These are phyloP conservation scores for Camponotus vicinus DNA, from an alignment of 1,140 invertebrate species.

Conservation along the genomic window DNA sequence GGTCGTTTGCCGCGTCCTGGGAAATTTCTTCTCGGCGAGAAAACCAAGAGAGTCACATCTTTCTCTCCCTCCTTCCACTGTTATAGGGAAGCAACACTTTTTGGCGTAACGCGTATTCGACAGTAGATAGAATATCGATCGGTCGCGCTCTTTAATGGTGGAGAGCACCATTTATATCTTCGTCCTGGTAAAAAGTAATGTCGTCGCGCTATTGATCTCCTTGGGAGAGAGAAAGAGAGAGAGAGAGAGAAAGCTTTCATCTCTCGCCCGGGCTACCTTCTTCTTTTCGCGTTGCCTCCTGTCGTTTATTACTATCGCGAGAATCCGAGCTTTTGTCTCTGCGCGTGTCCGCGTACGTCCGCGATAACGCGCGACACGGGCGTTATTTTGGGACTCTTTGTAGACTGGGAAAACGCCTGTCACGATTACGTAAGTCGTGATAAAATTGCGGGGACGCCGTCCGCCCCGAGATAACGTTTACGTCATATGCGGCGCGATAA, in stretches of 20 bases:
- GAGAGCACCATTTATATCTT: slow-evolving; percentile 61
- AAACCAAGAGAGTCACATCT: slow-evolving; percentile 12
- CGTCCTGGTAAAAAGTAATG: slow-evolving; percentile 54
- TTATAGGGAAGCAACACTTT: slow-evolving; percentile 38
- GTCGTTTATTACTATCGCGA: slow-evolving; percentile 56
- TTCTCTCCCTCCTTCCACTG: background rate
- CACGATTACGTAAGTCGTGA: slow-evolving; percentile 28
- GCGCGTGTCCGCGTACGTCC: slow-evolving; percentile 40
- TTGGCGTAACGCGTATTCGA: slow-evolving; percentile 48
- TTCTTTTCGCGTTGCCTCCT: background rate
- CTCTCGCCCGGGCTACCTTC: background rate
- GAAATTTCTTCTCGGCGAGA: slow-evolving; percentile 46
- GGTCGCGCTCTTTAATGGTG: slow-evolving; percentile 52
- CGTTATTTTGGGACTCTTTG: slow-evolving; percentile 37
- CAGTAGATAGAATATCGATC: slow-evolving; percentile 62
- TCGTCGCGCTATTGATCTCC: slow-evolving; percentile 58
- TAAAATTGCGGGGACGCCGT: background rate
- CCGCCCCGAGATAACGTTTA: background rate
- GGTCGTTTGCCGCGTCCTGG: slow-evolving; percentile 42
- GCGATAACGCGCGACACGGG: slow-evolving; percentile 33
- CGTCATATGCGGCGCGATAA: background rate
- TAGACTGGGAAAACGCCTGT: slow-evolving; percentile 29
- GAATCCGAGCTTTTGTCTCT: slow-evolving; percentile 48
- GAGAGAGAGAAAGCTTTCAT: slow-evolving; percentile 17
- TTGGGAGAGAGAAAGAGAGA: background rate